Evolutionary conservation across 2,113 vertebrate genomes (phyloP).

Genomic region (Hemiscyllium ocellatum): DNA sequence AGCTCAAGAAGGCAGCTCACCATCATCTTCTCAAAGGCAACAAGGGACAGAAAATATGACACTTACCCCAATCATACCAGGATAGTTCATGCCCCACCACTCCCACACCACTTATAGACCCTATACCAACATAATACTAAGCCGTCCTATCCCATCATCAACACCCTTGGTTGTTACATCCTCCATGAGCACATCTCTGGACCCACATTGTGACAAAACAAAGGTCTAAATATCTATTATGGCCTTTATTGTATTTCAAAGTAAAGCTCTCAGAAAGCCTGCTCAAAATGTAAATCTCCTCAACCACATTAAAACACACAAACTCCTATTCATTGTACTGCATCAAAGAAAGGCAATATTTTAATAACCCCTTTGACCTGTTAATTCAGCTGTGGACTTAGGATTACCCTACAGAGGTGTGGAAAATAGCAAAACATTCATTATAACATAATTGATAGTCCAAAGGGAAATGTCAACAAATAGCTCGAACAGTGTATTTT

Average conservation of each 20-base stretch:
- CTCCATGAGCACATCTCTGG: not conserved
- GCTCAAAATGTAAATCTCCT: not conserved
- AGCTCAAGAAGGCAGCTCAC: too few relatives aligned
- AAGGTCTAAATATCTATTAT: not conserved
- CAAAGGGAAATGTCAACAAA: too few relatives aligned
- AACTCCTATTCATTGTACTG: too few relatives aligned
- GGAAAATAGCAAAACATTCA: not conserved
- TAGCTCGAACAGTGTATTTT: too few relatives aligned
- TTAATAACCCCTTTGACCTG: not conserved
- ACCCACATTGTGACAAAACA: not conserved
- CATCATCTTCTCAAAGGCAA: too few relatives aligned
- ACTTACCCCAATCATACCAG: too few relatives aligned
- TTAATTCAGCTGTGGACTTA: not conserved
- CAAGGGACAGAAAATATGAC: too few relatives aligned
- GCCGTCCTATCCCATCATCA: not conserved
- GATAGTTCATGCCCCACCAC: not conserved
- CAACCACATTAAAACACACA: not conserved
- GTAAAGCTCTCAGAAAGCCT: not conserved
- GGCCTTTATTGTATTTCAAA: not conserved
- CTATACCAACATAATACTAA: not conserved
- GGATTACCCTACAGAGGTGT: not conserved
- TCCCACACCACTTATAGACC: too few relatives aligned
- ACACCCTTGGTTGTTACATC: not conserved
- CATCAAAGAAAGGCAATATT: not conserved
- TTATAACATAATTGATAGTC: not conserved